Evolutionary conservation across 2,797 vertebrate species (phyloP), one percentile per base, ranked within the genome.

Genomic region (Parotocinclus haroldoi): DNA sequence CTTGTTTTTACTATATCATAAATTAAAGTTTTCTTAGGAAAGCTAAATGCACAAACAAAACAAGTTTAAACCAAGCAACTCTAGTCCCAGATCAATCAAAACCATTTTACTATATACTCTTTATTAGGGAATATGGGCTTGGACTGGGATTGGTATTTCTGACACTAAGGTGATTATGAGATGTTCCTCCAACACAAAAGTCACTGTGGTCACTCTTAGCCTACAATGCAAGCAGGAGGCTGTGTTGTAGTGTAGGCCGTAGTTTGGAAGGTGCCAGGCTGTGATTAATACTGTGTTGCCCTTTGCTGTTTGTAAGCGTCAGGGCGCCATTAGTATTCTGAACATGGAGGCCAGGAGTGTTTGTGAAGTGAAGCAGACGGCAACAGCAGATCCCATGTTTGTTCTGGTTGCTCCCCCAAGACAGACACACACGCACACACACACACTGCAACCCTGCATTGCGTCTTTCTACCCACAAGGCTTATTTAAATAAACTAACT

Each of bases 261-360:
- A 45, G 52, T 44, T 37, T 16, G 19, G 63, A 74, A 61, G 68
- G 78, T 76, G 72, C 75, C 69, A 71, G 76, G 79, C 78, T 70
- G 75, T 84, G 83, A 90, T 91, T 89, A 88, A 90, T 89, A 86
- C 87, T 78, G 83, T 79, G 60, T 84, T 85, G 89, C 83, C 88
- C 89, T 91, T 90, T 86, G 80, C 81, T 87, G 82, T 87, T 85
- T 82, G 75, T 76, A 74, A 74, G 75, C 79, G 75, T 77, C 75
- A 81, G 82, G 80, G 57, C 76, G 52, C 75, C 84, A 90, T 89
- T 89, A 88, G 83, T 83, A 90, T 91, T 88, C 88, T 68, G 80
- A 71, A 70, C 75, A 79, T 74, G 77, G 65, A 69, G n/a, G 61
- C 66, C 71, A 78, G 63, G 66, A 72, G 72, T 72, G 75, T 63